Evolutionary conservation across 2,113 vertebrate species (phyloP).

Genomic region (Peromyscus californicus): DNA sequence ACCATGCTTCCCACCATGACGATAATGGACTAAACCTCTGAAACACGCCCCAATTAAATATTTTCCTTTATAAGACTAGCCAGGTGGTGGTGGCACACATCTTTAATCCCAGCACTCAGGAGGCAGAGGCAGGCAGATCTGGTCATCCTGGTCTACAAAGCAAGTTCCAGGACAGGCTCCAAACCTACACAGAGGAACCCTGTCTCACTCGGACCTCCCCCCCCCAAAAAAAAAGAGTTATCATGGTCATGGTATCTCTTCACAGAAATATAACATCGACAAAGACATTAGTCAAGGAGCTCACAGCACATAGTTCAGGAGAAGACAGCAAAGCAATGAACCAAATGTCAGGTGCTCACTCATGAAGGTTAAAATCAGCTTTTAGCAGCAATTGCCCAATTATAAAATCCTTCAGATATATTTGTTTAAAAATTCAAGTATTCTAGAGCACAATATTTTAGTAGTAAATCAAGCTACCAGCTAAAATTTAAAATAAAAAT

Average conservation of each 20-base stretch:
- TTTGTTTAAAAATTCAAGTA: neutral
- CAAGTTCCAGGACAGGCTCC: neutral
- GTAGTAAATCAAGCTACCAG: neutral
- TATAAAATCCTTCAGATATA: neutral
- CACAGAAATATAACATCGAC: neutral
- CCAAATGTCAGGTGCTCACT: neutral
- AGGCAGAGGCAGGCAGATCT: neutral
- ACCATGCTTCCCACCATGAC: neutral
- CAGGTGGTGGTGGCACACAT: neutral
- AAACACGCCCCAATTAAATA: neutral
- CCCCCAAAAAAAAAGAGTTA: neutral
- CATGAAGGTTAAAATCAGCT: neutral
- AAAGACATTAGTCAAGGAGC: fast-evolving
- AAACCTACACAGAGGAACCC: neutral
- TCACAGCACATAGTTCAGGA: neutral
- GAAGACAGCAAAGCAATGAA: neutral
- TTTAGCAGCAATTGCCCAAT: neutral
- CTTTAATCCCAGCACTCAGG: neutral
- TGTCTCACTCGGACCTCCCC: neutral
- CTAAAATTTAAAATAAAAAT: neutral
- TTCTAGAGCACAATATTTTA: neutral
- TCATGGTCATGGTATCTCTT: neutral
- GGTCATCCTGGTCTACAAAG: neutral
- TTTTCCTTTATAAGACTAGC: neutral
- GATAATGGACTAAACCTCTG: neutral